A percentile compares a stretch with the other conserved stretches of the same genome.
phyloP scores from a whole-genome alignment of 2,797 vertebrate species.

The Dicrostonyx torquatus region DNA sequence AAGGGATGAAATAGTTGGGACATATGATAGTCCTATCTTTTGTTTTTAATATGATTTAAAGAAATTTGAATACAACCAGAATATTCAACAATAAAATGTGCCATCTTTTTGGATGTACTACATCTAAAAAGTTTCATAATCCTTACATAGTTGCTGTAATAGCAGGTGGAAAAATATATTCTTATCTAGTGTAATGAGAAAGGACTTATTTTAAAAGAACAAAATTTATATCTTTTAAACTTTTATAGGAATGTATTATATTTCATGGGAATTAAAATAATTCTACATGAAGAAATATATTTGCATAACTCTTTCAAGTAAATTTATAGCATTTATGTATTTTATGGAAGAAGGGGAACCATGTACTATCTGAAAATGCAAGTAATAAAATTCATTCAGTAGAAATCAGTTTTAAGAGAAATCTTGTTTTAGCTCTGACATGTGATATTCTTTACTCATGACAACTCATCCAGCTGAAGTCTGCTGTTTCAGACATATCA shows the following conservation, averaged over 20 bases:
- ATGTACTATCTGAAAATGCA: not conserved
- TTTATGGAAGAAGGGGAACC: not conserved
- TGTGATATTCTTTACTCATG: not conserved
- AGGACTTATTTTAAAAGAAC: not conserved
- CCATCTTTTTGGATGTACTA: not conserved
- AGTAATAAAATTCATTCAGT: not conserved
- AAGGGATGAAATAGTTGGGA: not conserved
- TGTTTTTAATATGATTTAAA: not conserved
- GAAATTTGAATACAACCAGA: not conserved
- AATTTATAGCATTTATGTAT: slow-evolving; percentile 2
- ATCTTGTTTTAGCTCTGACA: not conserved
- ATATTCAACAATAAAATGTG: slow-evolving; percentile 4
- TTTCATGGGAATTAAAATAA: not conserved
- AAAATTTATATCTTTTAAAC: not conserved
- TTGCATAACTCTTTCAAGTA: not conserved
- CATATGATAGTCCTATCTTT: not conserved
- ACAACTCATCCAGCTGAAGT: not conserved
- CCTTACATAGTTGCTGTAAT: not conserved
- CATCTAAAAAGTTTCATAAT: not conserved
- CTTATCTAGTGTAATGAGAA: too few species aligned
- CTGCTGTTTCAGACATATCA: not conserved
- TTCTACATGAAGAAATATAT: not conserved
- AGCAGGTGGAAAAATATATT: not conserved
- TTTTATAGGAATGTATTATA: not conserved
- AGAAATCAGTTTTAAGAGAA: slow-evolving; percentile 31